Conservation (phyloP, 2,888 invertebrate species). For the Pasiphila rectangulata region DNA sequence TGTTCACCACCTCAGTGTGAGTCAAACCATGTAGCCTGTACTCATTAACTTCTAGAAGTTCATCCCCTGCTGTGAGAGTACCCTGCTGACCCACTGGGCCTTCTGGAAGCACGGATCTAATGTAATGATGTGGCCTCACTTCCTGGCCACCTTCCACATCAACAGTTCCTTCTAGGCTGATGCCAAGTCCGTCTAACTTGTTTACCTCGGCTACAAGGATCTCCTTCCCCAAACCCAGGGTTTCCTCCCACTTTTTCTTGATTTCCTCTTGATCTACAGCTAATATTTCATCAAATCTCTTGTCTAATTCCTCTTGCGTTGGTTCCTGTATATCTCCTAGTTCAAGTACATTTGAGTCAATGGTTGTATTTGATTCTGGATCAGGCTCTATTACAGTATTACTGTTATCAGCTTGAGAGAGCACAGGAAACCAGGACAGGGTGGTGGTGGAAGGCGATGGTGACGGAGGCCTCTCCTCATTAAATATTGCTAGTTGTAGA, state of each 20-base stretch:
- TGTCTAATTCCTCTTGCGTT: conserved; percentile 72
- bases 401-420: conserved; percentile 83
- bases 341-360: conserved; percentile 87
- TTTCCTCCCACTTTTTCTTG: conserved; percentile 88
- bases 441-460: conserved; percentile 91
- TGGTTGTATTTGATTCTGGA: conserved; percentile 89
- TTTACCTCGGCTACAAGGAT: conserved; percentile 95
- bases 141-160: conserved; percentile 98
- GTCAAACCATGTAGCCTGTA: conserved; percentile 94
- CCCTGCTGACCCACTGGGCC: conserved; percentile 98
- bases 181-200: conserved; percentile 96
- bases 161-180: conserved; percentile 98
- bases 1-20: conserved; percentile 97
- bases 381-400: conserved; percentile 86
- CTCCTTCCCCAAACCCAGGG: conserved; percentile 91
- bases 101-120: conserved; percentile 96
- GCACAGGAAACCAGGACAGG: conserved; percentile 90
- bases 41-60: conserved; percentile 97
- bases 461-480: conserved; percentile 78
- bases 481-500: conserved; percentile 91
- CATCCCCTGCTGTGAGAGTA: conserved; percentile 95
- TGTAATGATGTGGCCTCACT: conserved; percentile 98
- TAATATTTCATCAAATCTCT: conserved; percentile 81
- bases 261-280: conserved; percentile 82
- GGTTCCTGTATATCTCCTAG: conserved; percentile 74